These are phyloP conservation scores for Tipula helvola DNA, from an alignment of 2,888 invertebrate species.

Conservation along the genomic window DNA sequence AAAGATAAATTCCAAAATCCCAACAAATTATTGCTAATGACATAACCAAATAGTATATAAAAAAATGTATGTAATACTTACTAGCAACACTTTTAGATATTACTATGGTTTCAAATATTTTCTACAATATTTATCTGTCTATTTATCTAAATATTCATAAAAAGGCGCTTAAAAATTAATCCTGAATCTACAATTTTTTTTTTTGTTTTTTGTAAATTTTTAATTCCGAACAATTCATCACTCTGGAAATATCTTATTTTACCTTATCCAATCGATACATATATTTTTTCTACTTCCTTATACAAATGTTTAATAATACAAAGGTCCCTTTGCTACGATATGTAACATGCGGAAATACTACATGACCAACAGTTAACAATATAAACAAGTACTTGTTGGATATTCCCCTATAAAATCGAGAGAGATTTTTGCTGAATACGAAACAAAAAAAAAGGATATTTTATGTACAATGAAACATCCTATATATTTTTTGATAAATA, in stretches of 20 bases:
- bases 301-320: neutral
- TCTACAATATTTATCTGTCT: neutral
- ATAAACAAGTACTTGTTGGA: neutral
- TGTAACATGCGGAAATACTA: neutral
- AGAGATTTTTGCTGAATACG: neutral
- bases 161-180: neutral
- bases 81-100: neutral
- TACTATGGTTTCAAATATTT: neutral
- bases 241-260: neutral
- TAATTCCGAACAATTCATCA: neutral
- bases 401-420: neutral
- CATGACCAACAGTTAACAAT: constrained; percentile 4
- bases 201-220: neutral
- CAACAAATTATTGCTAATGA: neutral
- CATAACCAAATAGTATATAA: neutral
- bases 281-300: neutral
- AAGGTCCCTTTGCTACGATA: neutral
- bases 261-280: neutral
- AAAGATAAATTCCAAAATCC: neutral
- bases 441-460: neutral
- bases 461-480: neutral
- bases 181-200: neutral
- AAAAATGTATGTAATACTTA: neutral
- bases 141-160: neutral
- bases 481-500: neutral